phyloP scores from a whole-genome alignment of 2,797 vertebrate species.

The Pelochelys cantorii region DNA sequence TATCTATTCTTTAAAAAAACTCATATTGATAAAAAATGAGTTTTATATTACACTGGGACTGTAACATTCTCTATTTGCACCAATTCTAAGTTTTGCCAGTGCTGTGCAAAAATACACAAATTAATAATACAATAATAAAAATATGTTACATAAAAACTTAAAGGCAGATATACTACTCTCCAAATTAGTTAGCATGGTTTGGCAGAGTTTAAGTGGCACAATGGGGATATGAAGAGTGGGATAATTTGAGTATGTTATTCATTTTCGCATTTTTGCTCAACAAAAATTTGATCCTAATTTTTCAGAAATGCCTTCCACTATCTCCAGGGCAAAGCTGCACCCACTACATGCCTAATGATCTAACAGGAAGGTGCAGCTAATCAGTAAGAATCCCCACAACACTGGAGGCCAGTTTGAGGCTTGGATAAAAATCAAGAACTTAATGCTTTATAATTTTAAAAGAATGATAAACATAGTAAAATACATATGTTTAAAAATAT shows the following conservation, averaged over 20 bases:
- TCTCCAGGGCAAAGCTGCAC: not conserved
- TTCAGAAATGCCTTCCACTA: not conserved
- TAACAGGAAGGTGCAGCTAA: not conserved
- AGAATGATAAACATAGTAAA: not conserved
- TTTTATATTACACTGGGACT: not conserved
- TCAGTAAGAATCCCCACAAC: not conserved
- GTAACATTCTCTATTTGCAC: not conserved
- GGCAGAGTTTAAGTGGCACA: not conserved
- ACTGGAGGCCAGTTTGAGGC: not conserved
- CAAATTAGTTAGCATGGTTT: not conserved
- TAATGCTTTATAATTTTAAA: not conserved
- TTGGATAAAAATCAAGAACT: not conserved
- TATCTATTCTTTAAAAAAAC: not conserved
- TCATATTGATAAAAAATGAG: not conserved
- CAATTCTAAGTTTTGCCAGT: rapidly evolving
- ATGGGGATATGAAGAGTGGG: not conserved
- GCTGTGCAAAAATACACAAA: not conserved
- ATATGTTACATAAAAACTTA: not conserved
- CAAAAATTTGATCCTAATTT: not conserved
- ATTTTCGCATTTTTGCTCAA: not conserved
- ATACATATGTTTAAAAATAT: not conserved
- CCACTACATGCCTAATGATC: not conserved
- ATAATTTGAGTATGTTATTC: not conserved
- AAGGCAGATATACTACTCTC: not conserved
- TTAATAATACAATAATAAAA: not conserved